phyloP scores from a whole-genome alignment of 2,888 invertebrate species.

The Chymomyza fuscimana region DNA sequence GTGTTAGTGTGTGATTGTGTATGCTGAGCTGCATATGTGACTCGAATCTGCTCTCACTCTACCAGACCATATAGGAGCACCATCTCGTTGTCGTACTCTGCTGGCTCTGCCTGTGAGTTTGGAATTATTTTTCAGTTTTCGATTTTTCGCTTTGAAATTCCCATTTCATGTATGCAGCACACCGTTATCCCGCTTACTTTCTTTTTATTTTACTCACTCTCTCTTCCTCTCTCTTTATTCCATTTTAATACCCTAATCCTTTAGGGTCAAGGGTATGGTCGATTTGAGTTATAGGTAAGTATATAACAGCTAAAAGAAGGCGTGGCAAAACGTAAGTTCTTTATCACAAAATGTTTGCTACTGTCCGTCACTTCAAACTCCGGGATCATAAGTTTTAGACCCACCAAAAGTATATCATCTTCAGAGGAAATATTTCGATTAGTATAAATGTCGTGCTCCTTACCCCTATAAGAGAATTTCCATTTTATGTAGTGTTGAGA shows the following conservation, averaged over 20 bases:
- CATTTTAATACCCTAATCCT: conserved; percentile 30
- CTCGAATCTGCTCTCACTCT: conserved; percentile 37
- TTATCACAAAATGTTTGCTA: no score
- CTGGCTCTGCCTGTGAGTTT: conserved; percentile 36
- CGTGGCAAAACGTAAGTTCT: no score
- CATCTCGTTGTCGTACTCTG: background rate
- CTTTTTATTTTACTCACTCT: conserved; percentile 19
- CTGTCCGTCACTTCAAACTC: no score
- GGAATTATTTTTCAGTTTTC: conserved; percentile 74
- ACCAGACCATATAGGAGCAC: background rate
- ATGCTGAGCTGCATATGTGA: conserved; percentile 67
- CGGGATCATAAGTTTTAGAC: no score
- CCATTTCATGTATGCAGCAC: conserved; percentile 56
- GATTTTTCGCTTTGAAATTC: conserved; percentile 76
- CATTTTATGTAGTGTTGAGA: no score
- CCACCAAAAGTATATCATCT: no score
- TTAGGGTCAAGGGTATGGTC: no score
- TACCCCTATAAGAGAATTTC: no score
- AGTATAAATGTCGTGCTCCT: no score
- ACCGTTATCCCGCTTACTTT: conserved; percentile 33
- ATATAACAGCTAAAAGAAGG: no score
- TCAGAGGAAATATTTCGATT: no score
- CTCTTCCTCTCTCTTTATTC: conserved; percentile 21
- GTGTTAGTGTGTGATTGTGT: conserved; percentile 38
- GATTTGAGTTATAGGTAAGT: no score